phyloP scores from a whole-genome alignment of 1,140 invertebrate genomes.

The Drosophila orosa region DNA sequence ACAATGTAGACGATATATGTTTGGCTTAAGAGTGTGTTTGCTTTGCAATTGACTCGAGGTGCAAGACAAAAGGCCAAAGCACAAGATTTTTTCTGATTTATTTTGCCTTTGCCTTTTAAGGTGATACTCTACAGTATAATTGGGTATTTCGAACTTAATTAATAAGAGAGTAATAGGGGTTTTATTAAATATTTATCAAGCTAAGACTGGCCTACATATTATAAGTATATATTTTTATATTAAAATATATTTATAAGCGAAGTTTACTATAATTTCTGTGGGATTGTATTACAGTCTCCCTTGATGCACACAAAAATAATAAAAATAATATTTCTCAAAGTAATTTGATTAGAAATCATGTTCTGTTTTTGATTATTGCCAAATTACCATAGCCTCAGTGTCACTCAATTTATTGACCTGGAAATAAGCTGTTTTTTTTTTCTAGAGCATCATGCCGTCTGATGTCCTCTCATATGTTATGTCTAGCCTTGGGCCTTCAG shows the following conservation, averaged over 20 bases:
- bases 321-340: background rate
- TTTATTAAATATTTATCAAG: background rate
- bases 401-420: slow-evolving; percentile 1
- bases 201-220: no score
- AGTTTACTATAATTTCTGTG: no score
- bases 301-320: background rate
- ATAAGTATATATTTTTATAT: background rate
- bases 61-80: slow-evolving; percentile 43
- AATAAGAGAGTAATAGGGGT: background rate
- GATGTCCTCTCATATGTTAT: slow-evolving; percentile 30
- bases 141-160: background rate
- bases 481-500: slow-evolving; percentile 49
- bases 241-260: no score
- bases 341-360: background rate
- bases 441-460: slow-evolving; percentile 7
- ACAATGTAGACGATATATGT: slow-evolving; percentile 5
- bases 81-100: slow-evolving; percentile 20
- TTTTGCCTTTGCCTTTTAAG: slow-evolving; percentile 9
- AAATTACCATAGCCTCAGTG: background rate
- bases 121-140: background rate
- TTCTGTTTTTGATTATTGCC: background rate
- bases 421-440: slow-evolving; percentile 2
- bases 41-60: slow-evolving; percentile 6
- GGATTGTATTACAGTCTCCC: no score
- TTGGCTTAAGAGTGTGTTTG: slow-evolving; percentile 19